phyloP scores from a whole-genome alignment of 2,797 vertebrate genomes.

The Vireo griseus region DNA sequence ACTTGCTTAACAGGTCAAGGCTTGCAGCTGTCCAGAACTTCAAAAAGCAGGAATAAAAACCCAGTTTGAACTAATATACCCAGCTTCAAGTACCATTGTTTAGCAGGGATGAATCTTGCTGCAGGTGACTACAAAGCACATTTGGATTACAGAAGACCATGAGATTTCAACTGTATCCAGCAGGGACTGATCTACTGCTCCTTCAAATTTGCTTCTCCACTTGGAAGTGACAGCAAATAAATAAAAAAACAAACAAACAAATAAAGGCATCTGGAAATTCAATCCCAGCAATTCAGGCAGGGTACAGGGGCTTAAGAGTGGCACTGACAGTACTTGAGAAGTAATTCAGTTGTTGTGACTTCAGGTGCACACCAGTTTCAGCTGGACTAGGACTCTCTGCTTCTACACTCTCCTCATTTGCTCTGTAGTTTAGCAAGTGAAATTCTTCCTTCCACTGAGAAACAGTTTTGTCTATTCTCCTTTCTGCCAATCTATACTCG shows the following conservation, averaged over 20 bases:
- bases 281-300: background rate
- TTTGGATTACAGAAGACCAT: background rate
- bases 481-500: background rate
- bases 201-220: background rate
- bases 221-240: background rate
- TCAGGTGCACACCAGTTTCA: background rate
- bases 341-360: background rate
- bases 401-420: background rate
- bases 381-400: background rate
- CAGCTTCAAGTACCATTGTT: background rate
- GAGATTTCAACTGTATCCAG: background rate
- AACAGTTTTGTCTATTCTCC: background rate
- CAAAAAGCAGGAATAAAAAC: background rate
- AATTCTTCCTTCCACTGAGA: background rate
- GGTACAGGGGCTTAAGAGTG: background rate
- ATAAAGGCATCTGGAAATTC: background rate
- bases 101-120: background rate
- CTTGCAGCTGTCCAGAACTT: background rate
- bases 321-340: background rate
- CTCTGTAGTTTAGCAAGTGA: background rate
- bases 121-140: background rate
- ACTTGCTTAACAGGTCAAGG: background rate
- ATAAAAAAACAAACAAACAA: background rate
- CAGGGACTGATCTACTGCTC: background rate
- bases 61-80: background rate